Evolutionary conservation across 2,113 vertebrate genomes (phyloP), one percentile per base, ranked within the genome.

Genomic region (Alligator mississippiensis): DNA sequence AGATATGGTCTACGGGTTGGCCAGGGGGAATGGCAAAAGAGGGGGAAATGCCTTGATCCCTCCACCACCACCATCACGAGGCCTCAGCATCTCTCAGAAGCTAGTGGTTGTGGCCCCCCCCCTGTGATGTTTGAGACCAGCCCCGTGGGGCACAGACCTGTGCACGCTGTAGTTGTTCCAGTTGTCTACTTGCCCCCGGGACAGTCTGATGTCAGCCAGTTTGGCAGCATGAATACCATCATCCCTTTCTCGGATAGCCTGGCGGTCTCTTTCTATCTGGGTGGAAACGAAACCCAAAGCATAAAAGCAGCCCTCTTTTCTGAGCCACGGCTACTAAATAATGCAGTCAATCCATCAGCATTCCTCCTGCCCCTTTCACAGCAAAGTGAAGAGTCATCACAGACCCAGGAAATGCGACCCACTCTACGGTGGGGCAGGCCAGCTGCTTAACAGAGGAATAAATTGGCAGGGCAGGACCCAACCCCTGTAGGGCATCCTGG

Each of bases 151-250:
- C 62, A n/a, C 77, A 60, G 55, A 98, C 98, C 98, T 98, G 87
- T 80, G 97, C 60, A 84, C 87, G 11, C 95, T 63, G 77, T 98
- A 98, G 66, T 94, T 90, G 90, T 98, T 98, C 87, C 88, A 96
- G 87, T 98, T 98, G 88, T 98, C 98, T 78, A 98, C 93, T 1
- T 93, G 90, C 11, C 98, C 98, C 82, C 93, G 95, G 38, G 98
- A 98, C 38, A 66, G 79, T 24, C 94, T 79, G 11, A 98, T 98
- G 62, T 93, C 38, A 3, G 94, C 82, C 87, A 98, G 94, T 85
- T 85, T 98, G 93, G 95, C 94, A 5, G 95, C 95, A n/a, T 98
- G 96, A 11, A 97, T 96, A 5, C 75, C 94, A 78, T 98, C 98
- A 60, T 98, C 97, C 80, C 97, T 97, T 76, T 98, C 90, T 4